Evolutionary conservation across 2,797 vertebrate species (phyloP), one percentile per base, ranked within the genome.

Genomic region (Notolepis coatsorum): DNA sequence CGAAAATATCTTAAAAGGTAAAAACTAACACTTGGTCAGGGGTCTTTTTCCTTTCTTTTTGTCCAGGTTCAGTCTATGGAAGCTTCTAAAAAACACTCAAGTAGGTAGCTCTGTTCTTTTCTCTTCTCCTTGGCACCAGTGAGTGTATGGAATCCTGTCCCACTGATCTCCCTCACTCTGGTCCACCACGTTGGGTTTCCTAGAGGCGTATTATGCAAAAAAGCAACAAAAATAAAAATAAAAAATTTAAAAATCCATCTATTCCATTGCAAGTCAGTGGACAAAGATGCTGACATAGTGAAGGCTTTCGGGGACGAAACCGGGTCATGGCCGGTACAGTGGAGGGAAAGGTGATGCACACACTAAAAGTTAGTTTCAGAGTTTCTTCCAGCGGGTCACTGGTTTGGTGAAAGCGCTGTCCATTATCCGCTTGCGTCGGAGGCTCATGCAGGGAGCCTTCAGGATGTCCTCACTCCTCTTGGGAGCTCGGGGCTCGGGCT

Each of bases 381-480:
- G 89, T 84, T 95, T 96, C 92, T 95, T 99, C 83, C 96, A 93
- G 74, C 94, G 91, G 2, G 95, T 94, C 71, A 97, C 90, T 1
- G 96, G 96, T 77, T 96, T 98, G 64, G 94, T 92, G 72, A 95
- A 96, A 81, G 93, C 92, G 6, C 88, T 72, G 27, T 92, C 93
- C 61, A 93, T 84, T 47, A 95, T 88, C 63, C 94, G 95, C 75
- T 91, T 98, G 67, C 89, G 94, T 9, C 93, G 87, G 7, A 92
- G 76, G 77, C 85, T 88, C 76, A 87, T 91, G 75, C 82, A 89
- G 0, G 89, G 86, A 21, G 88, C 54, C 1, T n/a, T n/a, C n/a
- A 71, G 59, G 1, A 31, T n/a, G 0, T 92, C 92, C 39, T 78
- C 18, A 0, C 76, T 59, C 71, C 83, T 90, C 77, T 86, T 91